Conservation (phyloP, 2,797 vertebrate genomes). For the Rhadinocentrus ornatus region DNA sequence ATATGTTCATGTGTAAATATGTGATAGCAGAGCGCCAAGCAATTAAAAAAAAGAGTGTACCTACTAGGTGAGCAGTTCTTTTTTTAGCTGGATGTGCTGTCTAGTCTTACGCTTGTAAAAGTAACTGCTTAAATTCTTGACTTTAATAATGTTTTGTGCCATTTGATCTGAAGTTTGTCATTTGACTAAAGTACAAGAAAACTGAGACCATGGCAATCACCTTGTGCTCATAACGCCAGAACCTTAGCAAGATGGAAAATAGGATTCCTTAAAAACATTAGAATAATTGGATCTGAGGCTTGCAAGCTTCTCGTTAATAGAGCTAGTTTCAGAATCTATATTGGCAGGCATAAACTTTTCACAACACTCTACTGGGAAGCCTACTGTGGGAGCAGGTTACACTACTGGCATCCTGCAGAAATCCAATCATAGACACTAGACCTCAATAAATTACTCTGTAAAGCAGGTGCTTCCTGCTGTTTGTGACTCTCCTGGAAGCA, state of each 20-base stretch:
- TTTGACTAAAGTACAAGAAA: neutral
- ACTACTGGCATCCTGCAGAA: slow-evolving; percentile 77
- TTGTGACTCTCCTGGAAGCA: slow-evolving; percentile 27
- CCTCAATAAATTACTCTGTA: slow-evolving; percentile 73
- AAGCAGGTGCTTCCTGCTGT: slow-evolving; percentile 72
- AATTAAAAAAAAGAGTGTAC: neutral
- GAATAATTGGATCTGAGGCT: slow-evolving; percentile 7
- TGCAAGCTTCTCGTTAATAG: slow-evolving; percentile 29
- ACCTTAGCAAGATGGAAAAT: neutral
- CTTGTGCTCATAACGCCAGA: neutral
- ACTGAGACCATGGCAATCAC: neutral
- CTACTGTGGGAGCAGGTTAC: slow-evolving; percentile 74
- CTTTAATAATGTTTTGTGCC: neutral
- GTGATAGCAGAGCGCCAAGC: neutral
- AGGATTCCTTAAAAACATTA: slow-evolving; percentile 14
- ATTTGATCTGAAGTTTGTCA: neutral
- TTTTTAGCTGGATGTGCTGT: slow-evolving; percentile 56
- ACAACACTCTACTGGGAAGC: slow-evolving; percentile 61
- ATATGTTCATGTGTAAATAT: neutral
- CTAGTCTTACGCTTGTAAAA: slow-evolving; percentile 33
- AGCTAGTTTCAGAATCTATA: slow-evolving; percentile 35
- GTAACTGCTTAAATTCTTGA: neutral
- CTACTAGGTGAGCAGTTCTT: slow-evolving; percentile 22
- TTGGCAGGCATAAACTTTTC: slow-evolving; percentile 53
- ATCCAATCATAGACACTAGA: slow-evolving; percentile 71